These are phyloP conservation scores for Allobates femoralis DNA, from an alignment of 2,797 vertebrate genomes.

Conservation along the genomic window DNA sequence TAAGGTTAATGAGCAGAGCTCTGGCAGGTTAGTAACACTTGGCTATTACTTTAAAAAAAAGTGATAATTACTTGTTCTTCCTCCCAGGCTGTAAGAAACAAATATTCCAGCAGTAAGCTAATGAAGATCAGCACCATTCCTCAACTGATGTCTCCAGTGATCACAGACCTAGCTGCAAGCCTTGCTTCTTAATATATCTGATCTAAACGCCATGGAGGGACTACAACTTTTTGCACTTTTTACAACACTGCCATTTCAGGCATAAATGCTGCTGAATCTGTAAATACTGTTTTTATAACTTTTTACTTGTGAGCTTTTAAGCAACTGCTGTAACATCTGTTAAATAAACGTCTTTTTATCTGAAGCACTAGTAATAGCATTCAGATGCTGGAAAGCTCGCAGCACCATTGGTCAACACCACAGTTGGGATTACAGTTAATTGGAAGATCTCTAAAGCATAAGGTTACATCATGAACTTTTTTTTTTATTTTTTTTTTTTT, in stretches of 20 bases:
- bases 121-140: slow-evolving; percentile 86
- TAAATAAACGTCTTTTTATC: slow-evolving; percentile 66
- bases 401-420: no score
- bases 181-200: background rate
- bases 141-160: slow-evolving; percentile 76
- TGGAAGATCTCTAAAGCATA: no score
- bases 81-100: slow-evolving; percentile 86
- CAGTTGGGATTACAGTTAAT: no score
- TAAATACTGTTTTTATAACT: slow-evolving; percentile 62
- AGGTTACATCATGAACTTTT: no score
- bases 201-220: background rate
- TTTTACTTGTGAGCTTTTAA: background rate
- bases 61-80: background rate
- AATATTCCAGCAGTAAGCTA: slow-evolving; percentile 87
- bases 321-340: slow-evolving; percentile 56
- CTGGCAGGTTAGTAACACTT: background rate
- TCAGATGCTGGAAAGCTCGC: no score
- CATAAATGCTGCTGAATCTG: slow-evolving; percentile 63
- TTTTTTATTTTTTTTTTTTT: no score
- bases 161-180: slow-evolving; percentile 79
- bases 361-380: background rate
- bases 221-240: slow-evolving; percentile 60
- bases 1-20: slow-evolving; percentile 66
- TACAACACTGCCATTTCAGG: background rate
- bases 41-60: no score